A percentile compares a stretch with the other conserved stretches of the same genome.
These are phyloP conservation scores for Homarus americanus DNA, from an alignment of 1,140 invertebrate genomes.

Conservation along the genomic window DNA sequence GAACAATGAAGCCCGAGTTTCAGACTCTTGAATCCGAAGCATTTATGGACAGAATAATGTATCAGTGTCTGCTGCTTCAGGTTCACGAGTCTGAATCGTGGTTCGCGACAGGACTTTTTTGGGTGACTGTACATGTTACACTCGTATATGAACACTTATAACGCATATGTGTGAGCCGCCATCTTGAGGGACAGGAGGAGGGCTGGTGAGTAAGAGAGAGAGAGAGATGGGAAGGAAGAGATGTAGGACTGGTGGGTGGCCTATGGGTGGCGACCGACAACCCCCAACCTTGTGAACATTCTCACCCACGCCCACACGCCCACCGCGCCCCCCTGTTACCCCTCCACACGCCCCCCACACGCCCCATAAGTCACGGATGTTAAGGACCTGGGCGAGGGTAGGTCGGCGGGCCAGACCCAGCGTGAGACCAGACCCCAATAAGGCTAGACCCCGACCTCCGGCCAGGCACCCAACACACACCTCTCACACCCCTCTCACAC, in stretches of 20 bases:
- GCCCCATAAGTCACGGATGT: conserved; percentile 5
- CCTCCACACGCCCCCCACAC: neutral
- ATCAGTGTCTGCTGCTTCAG: no score
- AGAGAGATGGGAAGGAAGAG: neutral
- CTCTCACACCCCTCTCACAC: neutral
- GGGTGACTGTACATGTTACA: no score
- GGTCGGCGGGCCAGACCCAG: neutral
- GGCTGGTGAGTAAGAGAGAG: no score
- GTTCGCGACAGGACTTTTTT: neutral
- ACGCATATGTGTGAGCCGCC: no score
- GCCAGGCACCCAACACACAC: no score
- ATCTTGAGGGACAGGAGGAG: neutral
- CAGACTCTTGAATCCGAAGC: no score
- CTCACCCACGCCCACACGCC: neutral
- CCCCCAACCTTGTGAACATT: neutral
- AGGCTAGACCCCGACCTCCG: neutral
- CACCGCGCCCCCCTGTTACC: neutral
- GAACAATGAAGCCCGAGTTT: no score
- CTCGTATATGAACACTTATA: no score
- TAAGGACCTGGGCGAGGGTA: neutral
- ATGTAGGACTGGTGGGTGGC: neutral
- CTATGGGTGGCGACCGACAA: neutral
- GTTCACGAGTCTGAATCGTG: no score
- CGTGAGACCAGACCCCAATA: neutral
- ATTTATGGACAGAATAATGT: no score